These are phyloP conservation scores for Saccostrea glomerata DNA, from an alignment of 1,140 invertebrate species.

Conservation along the genomic window DNA sequence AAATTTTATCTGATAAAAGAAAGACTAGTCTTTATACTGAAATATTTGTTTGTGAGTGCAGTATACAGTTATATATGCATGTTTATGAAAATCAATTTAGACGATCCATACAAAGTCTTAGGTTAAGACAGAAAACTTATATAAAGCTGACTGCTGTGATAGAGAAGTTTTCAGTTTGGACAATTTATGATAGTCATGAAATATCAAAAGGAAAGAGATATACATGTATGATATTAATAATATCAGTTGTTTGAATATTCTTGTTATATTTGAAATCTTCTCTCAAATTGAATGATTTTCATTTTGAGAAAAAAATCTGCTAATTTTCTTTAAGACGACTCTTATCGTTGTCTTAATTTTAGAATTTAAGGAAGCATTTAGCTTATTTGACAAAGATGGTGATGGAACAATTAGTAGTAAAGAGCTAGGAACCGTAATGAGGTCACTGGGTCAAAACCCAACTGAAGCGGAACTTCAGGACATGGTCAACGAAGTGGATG, in stretches of 20 bases:
- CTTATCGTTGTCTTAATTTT: background rate
- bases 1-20: no score
- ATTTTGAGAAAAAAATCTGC: background rate
- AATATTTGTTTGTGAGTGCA: no score
- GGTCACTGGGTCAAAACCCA: background rate
- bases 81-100: no score
- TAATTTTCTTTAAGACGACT: background rate
- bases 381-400: conserved; percentile 13
- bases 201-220: no score
- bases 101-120: no score
- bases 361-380: conserved; percentile 26
- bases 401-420: background rate
- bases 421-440: conserved; percentile 2
- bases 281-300: background rate
- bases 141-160: no score
- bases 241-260: background rate
- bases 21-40: no score
- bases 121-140: no score
- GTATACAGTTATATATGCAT: no score
- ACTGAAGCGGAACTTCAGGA: conserved; percentile 4
- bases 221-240: background rate
- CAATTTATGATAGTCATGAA: no score
- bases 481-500: conserved; percentile 29
- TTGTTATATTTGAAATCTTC: background rate
- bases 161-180: no score